These are phyloP conservation scores for Laspeyria flexula DNA, from an alignment of 2,888 invertebrate species.

Conservation along the genomic window DNA sequence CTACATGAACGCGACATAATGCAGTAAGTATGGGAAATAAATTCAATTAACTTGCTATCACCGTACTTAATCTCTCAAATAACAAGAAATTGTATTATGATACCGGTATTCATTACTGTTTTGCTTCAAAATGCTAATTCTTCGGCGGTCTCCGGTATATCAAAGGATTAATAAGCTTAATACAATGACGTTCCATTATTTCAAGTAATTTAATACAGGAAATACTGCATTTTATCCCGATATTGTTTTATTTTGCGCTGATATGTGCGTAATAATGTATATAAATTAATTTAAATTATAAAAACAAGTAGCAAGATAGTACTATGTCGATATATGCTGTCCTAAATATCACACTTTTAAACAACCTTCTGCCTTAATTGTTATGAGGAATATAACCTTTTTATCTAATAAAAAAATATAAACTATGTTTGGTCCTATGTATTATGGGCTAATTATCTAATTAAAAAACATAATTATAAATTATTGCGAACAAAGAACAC, in stretches of 20 bases:
- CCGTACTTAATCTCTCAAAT: slow-evolving; percentile 26
- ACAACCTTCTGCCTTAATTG: no score
- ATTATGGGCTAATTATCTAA: no score
- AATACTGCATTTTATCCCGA: not conserved
- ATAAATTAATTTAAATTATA: no score
- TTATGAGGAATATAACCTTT: no score
- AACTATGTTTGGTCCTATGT: no score
- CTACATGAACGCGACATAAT: slow-evolving; percentile 1
- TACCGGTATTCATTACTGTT: slow-evolving; percentile 18
- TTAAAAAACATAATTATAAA: no score
- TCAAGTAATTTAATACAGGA: not conserved
- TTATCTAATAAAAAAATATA: no score
- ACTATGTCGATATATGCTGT: no score
- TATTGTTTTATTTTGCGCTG: slow-evolving; percentile 1
- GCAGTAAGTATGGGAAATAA: slow-evolving; percentile 31
- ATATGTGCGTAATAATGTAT: no score
- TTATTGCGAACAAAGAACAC: no score
- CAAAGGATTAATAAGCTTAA: not conserved
- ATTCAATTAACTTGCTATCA: slow-evolving; percentile 29
- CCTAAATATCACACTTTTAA: no score
- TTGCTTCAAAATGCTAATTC: slow-evolving; percentile 27
- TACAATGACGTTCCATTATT: not conserved
- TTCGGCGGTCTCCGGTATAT: slow-evolving; percentile 16
- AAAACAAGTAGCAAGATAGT: no score
- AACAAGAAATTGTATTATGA: slow-evolving; percentile 34